Evolutionary conservation across 2,797 vertebrate genomes (phyloP).

Genomic region (Paguma larvata): DNA sequence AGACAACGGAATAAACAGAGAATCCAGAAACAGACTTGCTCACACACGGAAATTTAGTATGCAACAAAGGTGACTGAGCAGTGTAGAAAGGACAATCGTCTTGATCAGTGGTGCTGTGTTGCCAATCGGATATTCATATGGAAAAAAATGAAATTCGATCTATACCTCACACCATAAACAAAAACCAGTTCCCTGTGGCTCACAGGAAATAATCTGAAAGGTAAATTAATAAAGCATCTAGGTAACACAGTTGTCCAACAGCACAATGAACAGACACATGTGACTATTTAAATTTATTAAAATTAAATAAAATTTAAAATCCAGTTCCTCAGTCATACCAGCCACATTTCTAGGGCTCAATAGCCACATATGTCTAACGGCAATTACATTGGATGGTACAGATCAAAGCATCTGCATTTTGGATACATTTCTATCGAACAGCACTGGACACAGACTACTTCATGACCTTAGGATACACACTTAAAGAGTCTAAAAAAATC

Average conservation of each 20-base stretch:
- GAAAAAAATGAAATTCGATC: neutral
- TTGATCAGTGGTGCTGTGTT: neutral
- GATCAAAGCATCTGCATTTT: neutral
- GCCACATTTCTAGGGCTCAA: neutral
- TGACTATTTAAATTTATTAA: neutral
- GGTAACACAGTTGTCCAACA: neutral
- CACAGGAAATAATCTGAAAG: neutral
- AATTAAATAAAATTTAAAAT: conserved; percentile 19
- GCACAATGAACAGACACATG: neutral
- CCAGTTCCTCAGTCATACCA: neutral
- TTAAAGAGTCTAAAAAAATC: neutral
- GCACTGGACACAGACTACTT: neutral
- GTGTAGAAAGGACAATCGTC: neutral
- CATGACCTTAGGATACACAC: neutral
- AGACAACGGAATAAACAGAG: neutral
- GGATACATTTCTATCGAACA: neutral
- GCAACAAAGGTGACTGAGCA: neutral
- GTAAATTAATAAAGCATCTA: conserved; percentile 23
- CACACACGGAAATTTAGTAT: neutral
- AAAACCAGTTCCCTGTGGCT: neutral
- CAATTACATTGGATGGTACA: neutral
- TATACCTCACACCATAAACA: neutral
- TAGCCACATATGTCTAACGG: neutral
- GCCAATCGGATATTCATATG: neutral
- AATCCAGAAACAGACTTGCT: neutral